phyloP scores from a whole-genome alignment of 2,797 vertebrate species.

The Sus cebifrons region DNA sequence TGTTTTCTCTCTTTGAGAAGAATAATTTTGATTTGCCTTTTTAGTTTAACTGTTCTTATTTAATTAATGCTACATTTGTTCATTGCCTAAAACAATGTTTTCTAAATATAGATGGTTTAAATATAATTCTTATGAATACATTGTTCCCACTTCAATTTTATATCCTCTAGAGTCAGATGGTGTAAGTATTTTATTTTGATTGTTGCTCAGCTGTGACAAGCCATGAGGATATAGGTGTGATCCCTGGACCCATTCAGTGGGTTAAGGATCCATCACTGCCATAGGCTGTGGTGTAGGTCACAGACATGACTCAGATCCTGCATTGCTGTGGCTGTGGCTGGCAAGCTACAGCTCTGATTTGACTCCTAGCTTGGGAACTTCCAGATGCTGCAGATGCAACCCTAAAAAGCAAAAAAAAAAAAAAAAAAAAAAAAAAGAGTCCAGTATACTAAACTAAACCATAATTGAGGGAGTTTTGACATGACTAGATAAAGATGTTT shows the following conservation, averaged over 20 bases:
- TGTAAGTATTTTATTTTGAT: background rate
- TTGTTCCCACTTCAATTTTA: background rate
- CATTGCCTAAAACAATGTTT: background rate
- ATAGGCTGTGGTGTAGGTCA: too few species aligned
- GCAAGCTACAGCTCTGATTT: too few species aligned
- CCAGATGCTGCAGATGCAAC: too few species aligned
- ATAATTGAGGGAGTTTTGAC: background rate
- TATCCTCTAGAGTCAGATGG: background rate
- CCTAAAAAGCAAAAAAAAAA: too few species aligned
- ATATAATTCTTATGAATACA: background rate
- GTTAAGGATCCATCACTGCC: too few species aligned
- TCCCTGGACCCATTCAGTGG: too few species aligned
- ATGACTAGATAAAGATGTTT: background rate
- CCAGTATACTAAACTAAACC: background rate
- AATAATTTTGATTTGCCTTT: background rate
- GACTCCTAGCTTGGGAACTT: too few species aligned
- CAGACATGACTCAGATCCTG: too few species aligned
- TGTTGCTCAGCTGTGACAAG: too few species aligned
- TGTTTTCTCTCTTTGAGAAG: background rate
- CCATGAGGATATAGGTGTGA: too few species aligned
- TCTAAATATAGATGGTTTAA: background rate
- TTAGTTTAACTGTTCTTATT: background rate
- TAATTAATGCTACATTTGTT: background rate
- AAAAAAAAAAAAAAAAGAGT: too few species aligned
- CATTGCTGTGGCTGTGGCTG: too few species aligned